phyloP scores from a whole-genome alignment of 2,888 invertebrate species.

The Ophion slaviceki region DNA sequence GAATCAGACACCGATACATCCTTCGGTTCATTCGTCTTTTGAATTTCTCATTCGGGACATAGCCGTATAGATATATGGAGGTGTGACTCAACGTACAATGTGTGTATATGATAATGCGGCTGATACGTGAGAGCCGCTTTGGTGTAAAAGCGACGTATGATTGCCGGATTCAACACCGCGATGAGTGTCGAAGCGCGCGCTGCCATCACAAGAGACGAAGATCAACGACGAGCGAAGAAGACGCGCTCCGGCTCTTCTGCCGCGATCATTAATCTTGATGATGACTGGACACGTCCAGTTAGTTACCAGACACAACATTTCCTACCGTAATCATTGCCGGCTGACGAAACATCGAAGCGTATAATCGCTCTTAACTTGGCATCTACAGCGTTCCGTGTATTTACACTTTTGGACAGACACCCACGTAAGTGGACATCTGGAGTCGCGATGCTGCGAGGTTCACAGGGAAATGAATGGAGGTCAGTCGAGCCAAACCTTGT shows the following conservation, averaged over 20 bases:
- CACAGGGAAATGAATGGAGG: neutral
- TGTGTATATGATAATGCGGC: conserved; percentile 5
- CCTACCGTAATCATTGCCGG: conserved; percentile 48
- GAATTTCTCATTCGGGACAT: conserved; percentile 34
- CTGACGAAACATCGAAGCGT: conserved; percentile 55
- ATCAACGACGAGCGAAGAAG: conserved; percentile 8
- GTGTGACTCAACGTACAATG: neutral
- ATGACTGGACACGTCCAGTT: conserved; percentile 38
- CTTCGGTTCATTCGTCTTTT: conserved; percentile 9
- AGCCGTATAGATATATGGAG: neutral
- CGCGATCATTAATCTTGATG: conserved; percentile 51
- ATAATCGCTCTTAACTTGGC: conserved; percentile 31
- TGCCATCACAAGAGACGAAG: conserved; percentile 6
- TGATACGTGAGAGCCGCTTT: conserved; percentile 33
- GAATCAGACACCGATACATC: conserved; percentile 13
- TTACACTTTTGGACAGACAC: neutral
- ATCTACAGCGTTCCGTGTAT: conserved; percentile 6
- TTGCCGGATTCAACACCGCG: conserved; percentile 24
- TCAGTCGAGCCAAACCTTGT: neutral
- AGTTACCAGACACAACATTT: conserved; percentile 45
- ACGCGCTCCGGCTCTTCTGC: neutral
- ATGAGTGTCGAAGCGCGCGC: conserved; percentile 5
- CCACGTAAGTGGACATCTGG: conserved; percentile 14
- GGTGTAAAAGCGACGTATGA: conserved; percentile 32
- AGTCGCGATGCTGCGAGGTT: neutral